Base-by-base conservation (phyloP, 2,113 vertebrate genomes). In the Forbesichthys agassizii region DNA sequence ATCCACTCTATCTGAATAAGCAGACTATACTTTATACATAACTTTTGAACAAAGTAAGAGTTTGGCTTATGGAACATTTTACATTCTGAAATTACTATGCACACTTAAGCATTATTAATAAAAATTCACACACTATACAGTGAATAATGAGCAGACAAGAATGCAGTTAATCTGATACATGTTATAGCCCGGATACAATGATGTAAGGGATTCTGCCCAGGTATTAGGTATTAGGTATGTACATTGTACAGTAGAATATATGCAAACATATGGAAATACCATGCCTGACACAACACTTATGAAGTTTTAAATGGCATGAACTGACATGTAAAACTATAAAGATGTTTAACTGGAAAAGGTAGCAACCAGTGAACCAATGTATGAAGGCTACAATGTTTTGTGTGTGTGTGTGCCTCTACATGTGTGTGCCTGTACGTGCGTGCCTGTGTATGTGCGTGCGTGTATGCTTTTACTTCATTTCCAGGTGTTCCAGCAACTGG, bases 401-500 rank as follows among this genome's bases (percentile, higher is more conserved):
- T 56, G 53, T 66, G 14, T 58, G 0, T 6, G 4, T 42, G 5
- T 42, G 36, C 3, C 5, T 5, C 3, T 51, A 10, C 49, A 2
- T 12, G 13, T 1, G 49, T 11, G 49, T 11, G 49, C 9, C 33
- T 33, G 57, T 59, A 27, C 27, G 9, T 57, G 9, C 1, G 27
- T 27, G 3, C 52, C 48, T 66, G 14, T 58, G 0, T 3, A 5
- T 42, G 36, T 42, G 36, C 1, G 11, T 12, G 13, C 1, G 49
- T 11, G 49, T 57, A 0, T 36, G 10, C 1, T 2, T 16, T 18
- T 4, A 11, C 10, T 12, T 68, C 48, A 54, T 13, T 74, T 80
- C 13, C 70, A 99, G 97, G 95, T 95, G 14, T 98, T 98, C 80
- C 95, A 99, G 86, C 92, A 97, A 1, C 92, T 97, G 79, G 97